A percentile compares a stretch with the other conserved stretches of the same genome.
phyloP scores from a whole-genome alignment of 2,797 vertebrate genomes.

The Enteromius afrohamiltoni region DNA sequence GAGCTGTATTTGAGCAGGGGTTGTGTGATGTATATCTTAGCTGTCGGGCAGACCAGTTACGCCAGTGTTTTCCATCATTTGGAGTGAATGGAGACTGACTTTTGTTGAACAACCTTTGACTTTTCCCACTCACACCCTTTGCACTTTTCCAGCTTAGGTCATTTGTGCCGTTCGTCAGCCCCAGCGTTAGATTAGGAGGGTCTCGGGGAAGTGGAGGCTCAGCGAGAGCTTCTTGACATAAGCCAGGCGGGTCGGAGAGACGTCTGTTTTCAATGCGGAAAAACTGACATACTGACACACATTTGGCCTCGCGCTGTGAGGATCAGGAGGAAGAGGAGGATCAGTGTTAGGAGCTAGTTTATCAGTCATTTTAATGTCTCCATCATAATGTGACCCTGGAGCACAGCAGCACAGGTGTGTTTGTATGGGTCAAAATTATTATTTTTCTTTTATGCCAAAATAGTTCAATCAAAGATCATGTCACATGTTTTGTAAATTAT shows the following conservation, averaged over 20 bases:
- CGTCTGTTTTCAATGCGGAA: not conserved
- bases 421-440: too few relatives aligned
- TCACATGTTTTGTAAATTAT: too few relatives aligned
- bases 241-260: not conserved
- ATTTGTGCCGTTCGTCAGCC: constrained; percentile 23
- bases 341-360: not conserved
- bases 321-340: not conserved
- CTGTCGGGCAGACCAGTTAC: not conserved
- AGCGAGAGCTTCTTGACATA: not conserved
- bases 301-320: not conserved
- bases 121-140: constrained; percentile 19
- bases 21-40: not conserved
- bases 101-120: not conserved
- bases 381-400: too few relatives aligned
- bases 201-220: not conserved
- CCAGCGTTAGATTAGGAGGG: constrained; percentile 1
- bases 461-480: too few relatives aligned
- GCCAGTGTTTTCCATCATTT: not conserved
- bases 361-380: not conserved
- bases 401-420: too few relatives aligned
- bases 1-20: not conserved
- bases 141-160: constrained; percentile 26
- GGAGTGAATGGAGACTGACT: not conserved
- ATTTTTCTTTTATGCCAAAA: too few relatives aligned
- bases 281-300: constrained; percentile 19